phyloP scores from a whole-genome alignment of 2,797 vertebrate species.

The Coranthus polyacanthus region DNA sequence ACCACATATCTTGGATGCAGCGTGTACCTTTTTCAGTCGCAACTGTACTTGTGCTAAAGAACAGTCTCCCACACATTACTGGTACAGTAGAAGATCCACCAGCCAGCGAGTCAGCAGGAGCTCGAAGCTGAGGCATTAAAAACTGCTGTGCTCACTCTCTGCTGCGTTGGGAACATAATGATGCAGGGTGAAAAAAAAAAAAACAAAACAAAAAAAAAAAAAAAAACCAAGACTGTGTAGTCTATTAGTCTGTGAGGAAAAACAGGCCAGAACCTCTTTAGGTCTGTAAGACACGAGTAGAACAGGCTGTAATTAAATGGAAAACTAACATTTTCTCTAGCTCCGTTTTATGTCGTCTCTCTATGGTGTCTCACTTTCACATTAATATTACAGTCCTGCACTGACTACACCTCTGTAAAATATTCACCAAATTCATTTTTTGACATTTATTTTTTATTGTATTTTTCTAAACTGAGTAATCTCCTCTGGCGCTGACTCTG shows the following conservation, averaged over 20 bases:
- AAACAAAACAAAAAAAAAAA: not conserved
- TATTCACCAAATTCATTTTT: not conserved
- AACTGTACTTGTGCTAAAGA: conserved; percentile 40
- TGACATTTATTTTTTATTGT: not conserved
- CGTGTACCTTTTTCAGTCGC: conserved; percentile 14
- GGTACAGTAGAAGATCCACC: conserved; percentile 18
- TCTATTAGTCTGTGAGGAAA: conserved; percentile 53
- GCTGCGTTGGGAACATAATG: conserved; percentile 62
- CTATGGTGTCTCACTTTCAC: not conserved
- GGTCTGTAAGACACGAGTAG: conserved; percentile 12
- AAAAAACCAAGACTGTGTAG: conserved; percentile 33
- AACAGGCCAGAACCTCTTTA: conserved; percentile 36
- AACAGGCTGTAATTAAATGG: conserved; percentile 43
- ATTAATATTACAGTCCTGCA: not conserved
- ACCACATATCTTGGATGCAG: conserved; percentile 1
- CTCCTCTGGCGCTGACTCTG: not conserved
- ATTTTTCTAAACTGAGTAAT: not conserved
- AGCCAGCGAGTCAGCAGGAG: conserved; percentile 64
- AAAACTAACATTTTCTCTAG: not conserved
- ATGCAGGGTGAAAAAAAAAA: conserved; percentile 42
- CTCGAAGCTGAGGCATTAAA: conserved; percentile 54
- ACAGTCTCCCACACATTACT: conserved; percentile 31
- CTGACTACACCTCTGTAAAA: not conserved
- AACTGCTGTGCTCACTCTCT: conserved; percentile 61
- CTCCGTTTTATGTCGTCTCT: not conserved